Conservation (phyloP, 1,140 invertebrate genomes). For the Drosophila dunni region DNA sequence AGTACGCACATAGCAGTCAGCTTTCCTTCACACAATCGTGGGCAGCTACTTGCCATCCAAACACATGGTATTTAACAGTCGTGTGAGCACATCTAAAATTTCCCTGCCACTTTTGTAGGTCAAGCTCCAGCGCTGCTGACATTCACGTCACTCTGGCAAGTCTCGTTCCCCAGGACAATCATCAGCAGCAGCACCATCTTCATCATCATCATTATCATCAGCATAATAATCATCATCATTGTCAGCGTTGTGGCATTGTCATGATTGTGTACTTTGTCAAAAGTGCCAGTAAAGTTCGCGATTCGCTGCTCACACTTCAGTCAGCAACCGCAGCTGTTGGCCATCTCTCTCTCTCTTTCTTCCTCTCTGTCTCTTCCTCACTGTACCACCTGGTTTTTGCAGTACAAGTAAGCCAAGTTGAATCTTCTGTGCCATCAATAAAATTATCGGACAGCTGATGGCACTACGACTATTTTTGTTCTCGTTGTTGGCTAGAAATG, state of each 20-base stretch:
- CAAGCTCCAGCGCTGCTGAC: conserved; percentile 53
- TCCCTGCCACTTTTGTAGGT: conserved; percentile 55
- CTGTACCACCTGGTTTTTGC: not conserved
- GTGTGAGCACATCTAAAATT: too few relatives aligned
- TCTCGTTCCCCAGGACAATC: conserved; percentile 8
- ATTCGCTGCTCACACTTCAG: conserved; percentile 4
- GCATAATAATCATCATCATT: conserved; percentile 35
- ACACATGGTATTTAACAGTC: too few relatives aligned
- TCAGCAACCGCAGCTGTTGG: not conserved
- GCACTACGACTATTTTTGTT: conserved; percentile 10
- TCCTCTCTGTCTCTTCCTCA: not conserved
- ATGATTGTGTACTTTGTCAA: conserved; percentile 62
- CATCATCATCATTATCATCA: conserved; percentile 22
- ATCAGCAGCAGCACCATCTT: conserved; percentile 39
- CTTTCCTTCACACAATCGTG: too few relatives aligned
- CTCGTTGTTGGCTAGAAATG: conserved; percentile 27
- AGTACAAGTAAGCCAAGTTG: conserved; percentile 10
- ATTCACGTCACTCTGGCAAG: conserved; percentile 9
- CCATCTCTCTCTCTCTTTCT: not conserved
- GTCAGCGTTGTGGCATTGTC: conserved; percentile 56
- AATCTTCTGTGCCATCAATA: conserved; percentile 43
- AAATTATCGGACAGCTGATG: conserved; percentile 32
- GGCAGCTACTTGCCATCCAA: too few relatives aligned
- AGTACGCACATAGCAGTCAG: too few relatives aligned
- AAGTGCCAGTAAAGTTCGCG: conserved; percentile 68